Percentiles rank a stretch among this genome's conserved stretches.
Evolutionary conservation across 2,888 invertebrate genomes (phyloP).

Genomic region (Amaurobius ferox): DNA sequence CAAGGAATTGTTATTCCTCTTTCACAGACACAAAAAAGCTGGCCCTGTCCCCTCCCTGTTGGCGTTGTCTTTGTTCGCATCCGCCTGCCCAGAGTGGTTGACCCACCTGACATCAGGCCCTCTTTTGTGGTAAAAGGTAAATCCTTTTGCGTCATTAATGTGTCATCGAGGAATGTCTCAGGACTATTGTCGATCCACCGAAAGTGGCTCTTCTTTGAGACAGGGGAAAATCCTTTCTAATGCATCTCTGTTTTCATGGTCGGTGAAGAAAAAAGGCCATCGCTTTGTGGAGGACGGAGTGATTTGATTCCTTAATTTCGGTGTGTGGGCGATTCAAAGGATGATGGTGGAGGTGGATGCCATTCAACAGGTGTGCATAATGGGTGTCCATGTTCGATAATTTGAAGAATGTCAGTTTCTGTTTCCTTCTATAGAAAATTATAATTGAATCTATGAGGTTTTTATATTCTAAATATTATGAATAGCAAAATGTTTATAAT

Average conservation of each 20-base stretch:
- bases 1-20: constrained; percentile 54
- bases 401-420: too few species aligned
- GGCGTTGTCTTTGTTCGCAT: constrained; percentile 50
- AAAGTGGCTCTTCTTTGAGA: constrained; percentile 38
- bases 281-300: not conserved
- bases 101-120: constrained; percentile 59
- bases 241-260: constrained; percentile 11
- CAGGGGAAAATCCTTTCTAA: constrained; percentile 26
- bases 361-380: too few species aligned
- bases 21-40: constrained; percentile 21
- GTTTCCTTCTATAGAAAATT: too few species aligned
- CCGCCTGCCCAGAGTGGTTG: constrained; percentile 48
- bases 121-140: constrained; percentile 60
- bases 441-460: too few species aligned
- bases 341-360: too few species aligned
- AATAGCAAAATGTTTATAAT: too few species aligned
- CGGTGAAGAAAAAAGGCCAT: not conserved
- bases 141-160: constrained; percentile 69
- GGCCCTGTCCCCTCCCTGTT: constrained; percentile 24
- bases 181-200: constrained; percentile 45
- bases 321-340: not conserved
- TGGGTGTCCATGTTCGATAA: too few species aligned
- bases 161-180: constrained; percentile 65
- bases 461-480: too few species aligned
- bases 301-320: not conserved